These are phyloP conservation scores for Willisornis vidua DNA, from an alignment of 2,113 vertebrate genomes.

Conservation along the genomic window DNA sequence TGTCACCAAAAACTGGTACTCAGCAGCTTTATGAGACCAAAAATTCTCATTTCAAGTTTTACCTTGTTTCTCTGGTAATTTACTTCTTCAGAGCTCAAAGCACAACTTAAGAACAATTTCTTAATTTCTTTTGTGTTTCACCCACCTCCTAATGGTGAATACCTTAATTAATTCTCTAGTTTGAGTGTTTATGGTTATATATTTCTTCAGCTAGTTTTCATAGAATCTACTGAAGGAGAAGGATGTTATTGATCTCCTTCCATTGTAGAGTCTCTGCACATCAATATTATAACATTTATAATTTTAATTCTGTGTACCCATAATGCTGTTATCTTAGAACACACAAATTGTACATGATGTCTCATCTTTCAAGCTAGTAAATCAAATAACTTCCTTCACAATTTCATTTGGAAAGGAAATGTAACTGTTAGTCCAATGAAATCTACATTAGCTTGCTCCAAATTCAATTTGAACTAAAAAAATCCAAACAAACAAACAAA, in stretches of 20 bases:
- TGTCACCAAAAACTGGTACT: not conserved
- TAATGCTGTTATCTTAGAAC: not conserved
- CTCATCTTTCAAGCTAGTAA: slow-evolving; percentile 30
- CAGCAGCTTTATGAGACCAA: not conserved
- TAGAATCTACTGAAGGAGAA: not conserved
- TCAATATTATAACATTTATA: not conserved
- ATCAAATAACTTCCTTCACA: slow-evolving; percentile 5
- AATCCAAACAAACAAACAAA: not conserved
- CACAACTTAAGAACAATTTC: not conserved
- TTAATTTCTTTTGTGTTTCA: not conserved
- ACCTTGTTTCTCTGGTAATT: not conserved
- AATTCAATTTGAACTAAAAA: not conserved
- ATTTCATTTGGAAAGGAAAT: slow-evolving; percentile 37
- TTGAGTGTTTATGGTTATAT: not conserved
- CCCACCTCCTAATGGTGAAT: not conserved
- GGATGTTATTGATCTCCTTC: not conserved
- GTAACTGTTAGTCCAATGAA: not conserved
- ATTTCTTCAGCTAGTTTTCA: not conserved
- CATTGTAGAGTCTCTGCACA: not conserved
- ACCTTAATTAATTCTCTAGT: not conserved
- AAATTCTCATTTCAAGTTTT: not conserved
- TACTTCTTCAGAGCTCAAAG: not conserved
- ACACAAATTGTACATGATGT: not conserved
- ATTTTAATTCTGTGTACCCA: not conserved
- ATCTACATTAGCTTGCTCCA: not conserved